Percentiles rank a stretch among this genome's conserved stretches.
Evolutionary conservation across 1,140 invertebrate genomes (phyloP).

Genomic region (Aricia agestis): DNA sequence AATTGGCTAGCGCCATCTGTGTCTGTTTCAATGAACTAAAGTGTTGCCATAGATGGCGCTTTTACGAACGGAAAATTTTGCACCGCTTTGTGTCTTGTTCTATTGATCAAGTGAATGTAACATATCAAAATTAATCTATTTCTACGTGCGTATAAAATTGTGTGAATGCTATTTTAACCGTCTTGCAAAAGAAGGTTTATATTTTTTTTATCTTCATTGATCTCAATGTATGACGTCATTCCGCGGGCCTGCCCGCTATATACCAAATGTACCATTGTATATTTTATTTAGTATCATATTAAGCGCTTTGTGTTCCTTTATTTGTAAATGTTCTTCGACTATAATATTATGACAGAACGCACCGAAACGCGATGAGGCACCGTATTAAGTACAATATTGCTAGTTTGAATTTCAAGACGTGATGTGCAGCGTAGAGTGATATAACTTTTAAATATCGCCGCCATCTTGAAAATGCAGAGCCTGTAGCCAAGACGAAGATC

Average conservation of each 20-base stretch:
- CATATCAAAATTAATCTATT: not conserved
- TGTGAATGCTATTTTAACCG: not conserved
- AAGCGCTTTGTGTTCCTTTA: conserved; percentile 66
- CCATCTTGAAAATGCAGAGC: too few relatives aligned
- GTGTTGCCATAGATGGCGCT: not conserved
- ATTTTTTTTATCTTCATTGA: conserved; percentile 34
- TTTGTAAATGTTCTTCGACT: conserved; percentile 48
- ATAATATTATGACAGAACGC: conserved; percentile 4
- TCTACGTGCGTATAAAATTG: not conserved
- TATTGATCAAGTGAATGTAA: not conserved
- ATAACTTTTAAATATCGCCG: not conserved
- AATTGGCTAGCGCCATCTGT: conserved; percentile 3
- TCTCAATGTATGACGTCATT: conserved; percentile 51
- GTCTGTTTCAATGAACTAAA: not conserved
- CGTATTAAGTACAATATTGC: too few relatives aligned
- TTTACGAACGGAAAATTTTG: too few relatives aligned
- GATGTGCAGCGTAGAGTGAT: not conserved
- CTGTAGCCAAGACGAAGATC: too few relatives aligned
- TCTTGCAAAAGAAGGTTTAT: not conserved
- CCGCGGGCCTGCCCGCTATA: conserved; percentile 42
- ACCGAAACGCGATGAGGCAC: too few relatives aligned
- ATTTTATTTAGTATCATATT: conserved; percentile 50
- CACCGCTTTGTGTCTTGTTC: not conserved
- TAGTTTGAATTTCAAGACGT: not conserved
- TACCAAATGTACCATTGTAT: conserved; percentile 69